Evolutionary conservation across 2,113 vertebrate species (phyloP).

Genomic region (Rhabdornis inornatus): DNA sequence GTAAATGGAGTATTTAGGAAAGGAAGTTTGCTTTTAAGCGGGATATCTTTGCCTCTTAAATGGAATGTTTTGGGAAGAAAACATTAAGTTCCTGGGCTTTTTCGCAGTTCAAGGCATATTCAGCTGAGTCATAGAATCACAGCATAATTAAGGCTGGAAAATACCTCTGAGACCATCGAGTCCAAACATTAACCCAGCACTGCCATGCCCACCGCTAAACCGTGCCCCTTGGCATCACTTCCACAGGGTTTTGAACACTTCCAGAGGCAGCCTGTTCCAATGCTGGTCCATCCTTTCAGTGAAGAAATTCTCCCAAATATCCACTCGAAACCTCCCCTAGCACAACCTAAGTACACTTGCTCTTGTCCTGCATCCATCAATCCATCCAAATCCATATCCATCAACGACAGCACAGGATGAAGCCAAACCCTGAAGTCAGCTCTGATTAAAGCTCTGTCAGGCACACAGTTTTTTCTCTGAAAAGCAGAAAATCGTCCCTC

Average conservation of each 20-base stretch:
- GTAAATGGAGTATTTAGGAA: background rate
- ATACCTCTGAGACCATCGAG: background rate
- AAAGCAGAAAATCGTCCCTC: accelerated
- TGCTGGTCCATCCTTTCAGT: background rate
- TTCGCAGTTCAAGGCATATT: background rate
- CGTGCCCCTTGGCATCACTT: background rate
- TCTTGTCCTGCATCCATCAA: background rate
- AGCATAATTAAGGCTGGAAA: background rate
- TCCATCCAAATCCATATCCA: background rate
- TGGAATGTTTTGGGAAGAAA: background rate
- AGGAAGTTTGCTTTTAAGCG: background rate
- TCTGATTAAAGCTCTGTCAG: background rate
- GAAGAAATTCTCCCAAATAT: background rate
- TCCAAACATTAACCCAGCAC: background rate
- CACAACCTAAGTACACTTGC: background rate
- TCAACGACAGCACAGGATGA: no score
- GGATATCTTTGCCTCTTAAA: background rate
- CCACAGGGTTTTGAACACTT: background rate
- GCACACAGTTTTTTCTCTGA: background rate
- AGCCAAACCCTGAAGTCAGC: background rate
- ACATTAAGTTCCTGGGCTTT: background rate
- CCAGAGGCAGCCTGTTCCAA: background rate
- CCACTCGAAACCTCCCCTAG: background rate
- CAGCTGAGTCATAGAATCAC: background rate
- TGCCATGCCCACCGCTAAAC: background rate